A percentile compares a stretch with the other conserved stretches of the same genome.
Conservation (phyloP, 1,140 invertebrate genomes). For the Zophobas morio region DNA sequence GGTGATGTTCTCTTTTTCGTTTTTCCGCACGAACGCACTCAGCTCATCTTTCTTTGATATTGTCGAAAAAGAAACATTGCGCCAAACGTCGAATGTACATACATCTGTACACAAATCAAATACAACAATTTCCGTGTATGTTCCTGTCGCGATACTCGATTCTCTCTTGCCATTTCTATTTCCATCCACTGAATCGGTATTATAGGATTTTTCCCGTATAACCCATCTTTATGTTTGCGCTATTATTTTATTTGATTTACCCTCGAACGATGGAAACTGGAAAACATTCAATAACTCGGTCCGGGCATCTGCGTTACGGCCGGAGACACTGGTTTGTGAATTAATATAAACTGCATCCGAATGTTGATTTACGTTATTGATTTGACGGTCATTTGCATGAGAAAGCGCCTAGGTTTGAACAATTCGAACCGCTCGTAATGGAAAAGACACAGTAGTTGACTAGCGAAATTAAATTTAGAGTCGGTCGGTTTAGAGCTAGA, state of each 20-base stretch:
- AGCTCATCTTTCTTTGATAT: slow-evolving; percentile 1
- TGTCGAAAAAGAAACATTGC: slow-evolving; percentile 15
- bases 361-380: slow-evolving; percentile 14
- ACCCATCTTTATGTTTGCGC: slow-evolving; percentile 23
- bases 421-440: neutral
- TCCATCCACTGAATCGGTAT: neutral
- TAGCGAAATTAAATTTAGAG: neutral
- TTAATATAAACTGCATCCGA: slow-evolving; percentile 13
- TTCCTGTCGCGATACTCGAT: slow-evolving; percentile 9
- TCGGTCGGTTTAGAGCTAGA: neutral
- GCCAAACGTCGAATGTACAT: slow-evolving; percentile 1
- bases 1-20: neutral
- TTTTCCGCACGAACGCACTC: slow-evolving; percentile 4
- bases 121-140: slow-evolving; percentile 8
- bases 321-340: slow-evolving; percentile 3
- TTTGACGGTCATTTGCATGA: slow-evolving; percentile 11
- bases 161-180: neutral
- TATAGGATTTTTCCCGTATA: neutral
- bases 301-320: neutral
- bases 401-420: neutral
- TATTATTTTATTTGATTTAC: slow-evolving; percentile 20
- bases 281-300: slow-evolving; percentile 6
- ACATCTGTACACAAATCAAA: slow-evolving; percentile 23
- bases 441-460: neutral
- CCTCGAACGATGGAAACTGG: neutral